Base-by-base conservation (phyloP, 2,113 vertebrate species). In the Paradoxurus hermaphroditus region DNA sequence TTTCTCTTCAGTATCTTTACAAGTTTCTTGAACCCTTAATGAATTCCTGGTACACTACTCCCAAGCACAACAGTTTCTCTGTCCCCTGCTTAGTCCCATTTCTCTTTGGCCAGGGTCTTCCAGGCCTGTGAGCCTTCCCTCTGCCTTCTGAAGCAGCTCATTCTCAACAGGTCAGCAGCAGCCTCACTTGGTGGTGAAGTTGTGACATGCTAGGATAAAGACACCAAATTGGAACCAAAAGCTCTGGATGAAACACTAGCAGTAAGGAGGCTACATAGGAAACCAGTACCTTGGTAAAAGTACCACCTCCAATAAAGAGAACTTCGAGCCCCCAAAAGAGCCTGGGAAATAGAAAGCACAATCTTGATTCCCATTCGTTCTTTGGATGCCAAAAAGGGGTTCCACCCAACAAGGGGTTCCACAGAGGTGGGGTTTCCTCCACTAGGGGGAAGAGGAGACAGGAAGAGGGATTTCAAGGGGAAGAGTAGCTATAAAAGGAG, bases 1-100 rank as follows among this genome's bases (percentile, higher is more conserved):
- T 90, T 95, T 93, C 53, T n/a, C 83, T 97, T 94, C 46, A 77
- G 25, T 92, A 95, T 97, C 59, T 96, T 97, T 77, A 95, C 39
- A 79, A 44, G 41, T 90, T 10, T 96, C 85, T 95, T 91, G 86
- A 79, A 53, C 36, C 27, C 4, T 62, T 95, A 92, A 90, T 59
- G 44, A 97, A 93, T 62, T 59, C 5, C 70, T 85, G 15, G 11
- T 70, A 53, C 8, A 81, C 11, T 90, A 65, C 51, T 87, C 68
- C 65, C 94, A 97, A 88, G 70, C 59, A 96, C 53, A 95, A 77
- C 67, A 84, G 94, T 21, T 84, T 79, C 11, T 65, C 46, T 81
- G n/a, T 86, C 13, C 44, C 56, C 75, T 63, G 31, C 14, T 96
- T 16, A 53, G 39, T 94, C 34, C 29, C 94, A 31, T 87, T 90